Conservation (phyloP, 2,797 vertebrate genomes). For the Hydrocynus forskahlii region DNA sequence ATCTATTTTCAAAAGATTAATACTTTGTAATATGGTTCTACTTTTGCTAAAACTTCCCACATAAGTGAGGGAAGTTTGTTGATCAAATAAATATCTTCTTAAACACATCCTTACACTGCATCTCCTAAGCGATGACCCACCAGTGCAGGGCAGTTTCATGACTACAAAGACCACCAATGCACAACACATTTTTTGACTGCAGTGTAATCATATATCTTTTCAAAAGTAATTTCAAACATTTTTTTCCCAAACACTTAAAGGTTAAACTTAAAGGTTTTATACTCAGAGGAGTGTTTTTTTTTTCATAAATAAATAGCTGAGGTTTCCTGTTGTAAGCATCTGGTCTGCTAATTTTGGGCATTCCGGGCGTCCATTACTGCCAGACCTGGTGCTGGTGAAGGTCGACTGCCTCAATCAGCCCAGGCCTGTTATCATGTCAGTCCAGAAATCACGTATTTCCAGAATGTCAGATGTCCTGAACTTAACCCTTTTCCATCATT, state of each 20-base stretch:
- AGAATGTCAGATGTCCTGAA: slow-evolving; percentile 53
- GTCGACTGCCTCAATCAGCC: slow-evolving; percentile 68
- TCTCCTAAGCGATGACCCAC: slow-evolving; percentile 52
- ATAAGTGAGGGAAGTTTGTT: slow-evolving; percentile 65
- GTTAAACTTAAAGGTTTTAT: too few species aligned
- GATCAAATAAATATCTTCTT: slow-evolving; percentile 61
- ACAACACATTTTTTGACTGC: slow-evolving; percentile 2
- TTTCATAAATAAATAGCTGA: slow-evolving; percentile 62
- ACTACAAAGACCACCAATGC: slow-evolving; percentile 32
- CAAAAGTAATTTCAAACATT: slow-evolving; percentile 13
- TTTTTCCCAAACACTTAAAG: too few species aligned
- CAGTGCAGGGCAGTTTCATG: slow-evolving; percentile 41
- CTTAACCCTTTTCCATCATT: slow-evolving; percentile 53
- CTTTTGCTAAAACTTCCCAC: slow-evolving; percentile 61
- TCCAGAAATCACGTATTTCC: slow-evolving; percentile 61
- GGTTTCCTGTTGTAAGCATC: slow-evolving; percentile 55
- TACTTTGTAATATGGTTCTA: slow-evolving; percentile 21
- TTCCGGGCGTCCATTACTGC: slow-evolving; percentile 56
- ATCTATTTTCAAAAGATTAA: too few species aligned
- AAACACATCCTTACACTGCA: slow-evolving; percentile 24
- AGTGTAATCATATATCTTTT: neutral
- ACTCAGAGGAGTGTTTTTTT: slow-evolving; percentile 47
- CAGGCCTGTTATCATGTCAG: slow-evolving; percentile 68
- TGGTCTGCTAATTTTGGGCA: slow-evolving; percentile 65
- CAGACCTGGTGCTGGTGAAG: slow-evolving; percentile 66